Evolutionary conservation across 2,888 invertebrate genomes (phyloP).

Genomic region (Lepidocyrtinus sp.): DNA sequence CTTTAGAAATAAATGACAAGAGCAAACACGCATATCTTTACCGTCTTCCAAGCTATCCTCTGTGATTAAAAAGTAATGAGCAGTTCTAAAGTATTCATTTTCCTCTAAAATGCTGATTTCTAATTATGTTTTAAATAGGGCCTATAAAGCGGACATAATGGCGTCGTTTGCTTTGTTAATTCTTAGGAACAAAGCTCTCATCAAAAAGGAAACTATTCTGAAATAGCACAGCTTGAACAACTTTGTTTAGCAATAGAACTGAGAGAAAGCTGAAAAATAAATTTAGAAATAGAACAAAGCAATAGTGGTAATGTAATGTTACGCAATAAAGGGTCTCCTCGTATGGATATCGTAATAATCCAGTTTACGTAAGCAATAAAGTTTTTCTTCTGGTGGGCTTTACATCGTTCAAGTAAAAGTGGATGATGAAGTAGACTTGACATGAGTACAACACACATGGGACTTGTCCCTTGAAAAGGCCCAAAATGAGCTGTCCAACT

Average conservation of each 20-base stretch:
- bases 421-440: slow-evolving; percentile 47
- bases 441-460: slow-evolving; percentile 57
- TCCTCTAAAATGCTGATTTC: slow-evolving; percentile 22
- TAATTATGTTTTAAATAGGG: slow-evolving; percentile 31
- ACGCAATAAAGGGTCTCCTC: background rate
- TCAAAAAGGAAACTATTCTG: no score
- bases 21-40: no score
- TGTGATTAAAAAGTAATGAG: slow-evolving; percentile 42
- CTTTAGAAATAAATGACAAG: no score
- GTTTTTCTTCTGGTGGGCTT: background rate
- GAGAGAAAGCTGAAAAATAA: background rate
- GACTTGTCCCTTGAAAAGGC: slow-evolving; percentile 57
- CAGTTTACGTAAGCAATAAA: slow-evolving; percentile 11
- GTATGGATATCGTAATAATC: background rate
- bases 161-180: slow-evolving; percentile 42
- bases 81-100: background rate
- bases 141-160: slow-evolving; percentile 50
- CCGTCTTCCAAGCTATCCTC: slow-evolving; percentile 24
- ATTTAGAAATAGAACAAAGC: background rate
- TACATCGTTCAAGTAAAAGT: slow-evolving; percentile 3
- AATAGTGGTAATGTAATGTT: no score
- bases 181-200: slow-evolving; percentile 10
- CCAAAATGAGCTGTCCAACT: slow-evolving; percentile 53
- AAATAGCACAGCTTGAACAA: no score
- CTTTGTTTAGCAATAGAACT: no score